Conservation (phyloP, 2,888 invertebrate species). For the Euphydryas editha region DNA sequence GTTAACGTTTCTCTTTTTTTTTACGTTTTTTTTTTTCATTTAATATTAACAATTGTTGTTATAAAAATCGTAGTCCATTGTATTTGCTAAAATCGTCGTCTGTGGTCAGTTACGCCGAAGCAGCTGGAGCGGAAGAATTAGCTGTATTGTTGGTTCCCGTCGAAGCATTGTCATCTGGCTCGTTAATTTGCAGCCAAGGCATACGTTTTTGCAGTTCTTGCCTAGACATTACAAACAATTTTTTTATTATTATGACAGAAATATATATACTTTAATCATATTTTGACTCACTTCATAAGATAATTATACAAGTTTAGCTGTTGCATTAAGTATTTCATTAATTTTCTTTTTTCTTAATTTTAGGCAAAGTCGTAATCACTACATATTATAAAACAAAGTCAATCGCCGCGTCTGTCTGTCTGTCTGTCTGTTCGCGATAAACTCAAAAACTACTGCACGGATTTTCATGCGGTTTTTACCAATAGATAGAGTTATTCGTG, state of each 20-base stretch:
- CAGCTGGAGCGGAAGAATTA: constrained; percentile 63
- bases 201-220: constrained; percentile 91
- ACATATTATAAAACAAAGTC: too few relatives aligned
- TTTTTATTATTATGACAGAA: not conserved
- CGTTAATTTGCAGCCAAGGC: constrained; percentile 90
- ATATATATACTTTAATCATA: too few relatives aligned
- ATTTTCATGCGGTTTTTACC: too few relatives aligned
- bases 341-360: not conserved
- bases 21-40: constrained; percentile 5
- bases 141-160: constrained; percentile 79
- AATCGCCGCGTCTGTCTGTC: too few relatives aligned
- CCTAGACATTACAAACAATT: constrained; percentile 62
- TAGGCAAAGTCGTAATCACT: not conserved
- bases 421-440: too few relatives aligned
- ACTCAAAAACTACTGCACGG: too few relatives aligned
- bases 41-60: not conserved
- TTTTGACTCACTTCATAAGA: too few relatives aligned
- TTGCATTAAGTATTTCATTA: not conserved
- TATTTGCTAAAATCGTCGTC: constrained; percentile 4
- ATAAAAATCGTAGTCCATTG: constrained; percentile 20
- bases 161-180: constrained; percentile 85
- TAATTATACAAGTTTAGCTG: not conserved
- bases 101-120: constrained; percentile 31
- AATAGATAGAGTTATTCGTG: too few relatives aligned
- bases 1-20: constrained; percentile 7